Evolutionary conservation across 2,113 vertebrate genomes (phyloP).

Genomic region (Dipodomys merriami): DNA sequence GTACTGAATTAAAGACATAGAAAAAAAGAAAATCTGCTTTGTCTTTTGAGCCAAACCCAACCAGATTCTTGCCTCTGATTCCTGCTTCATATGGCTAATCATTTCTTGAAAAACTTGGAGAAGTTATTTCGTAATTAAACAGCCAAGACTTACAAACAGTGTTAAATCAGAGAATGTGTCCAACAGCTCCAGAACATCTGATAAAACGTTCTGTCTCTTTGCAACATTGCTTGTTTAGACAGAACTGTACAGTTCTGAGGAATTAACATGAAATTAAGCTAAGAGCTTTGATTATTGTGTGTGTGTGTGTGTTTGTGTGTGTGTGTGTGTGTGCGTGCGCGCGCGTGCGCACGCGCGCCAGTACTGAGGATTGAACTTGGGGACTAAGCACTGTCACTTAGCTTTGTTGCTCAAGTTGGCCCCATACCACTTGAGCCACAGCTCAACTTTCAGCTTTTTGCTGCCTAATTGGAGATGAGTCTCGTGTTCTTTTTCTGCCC

Average conservation of each 20-base stretch:
- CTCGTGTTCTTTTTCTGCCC: too few species aligned
- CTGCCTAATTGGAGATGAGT: too few species aligned
- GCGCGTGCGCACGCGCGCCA: too few species aligned
- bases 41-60: constrained; percentile 51
- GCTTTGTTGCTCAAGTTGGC: too few species aligned
- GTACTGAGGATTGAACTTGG: too few species aligned
- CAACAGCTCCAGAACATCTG: constrained; percentile 27
- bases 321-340: too few species aligned
- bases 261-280: constrained; percentile 55
- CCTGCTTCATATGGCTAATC: constrained; percentile 30
- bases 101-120: neutral
- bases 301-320: too few species aligned
- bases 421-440: too few species aligned
- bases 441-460: too few species aligned
- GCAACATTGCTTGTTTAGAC: constrained; percentile 39
- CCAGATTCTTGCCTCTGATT: constrained; percentile 47
- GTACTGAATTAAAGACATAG: constrained; percentile 31
- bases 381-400: too few species aligned
- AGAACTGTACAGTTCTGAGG: constrained; percentile 38
- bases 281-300: constrained; percentile 53
- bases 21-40: neutral
- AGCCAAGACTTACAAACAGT: neutral
- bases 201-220: constrained; percentile 8
- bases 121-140: neutral
- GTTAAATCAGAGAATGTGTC: constrained; percentile 2